Evolutionary conservation across 2,888 invertebrate species (phyloP).

Genomic region (Elaeidobius kamerunicus): DNA sequence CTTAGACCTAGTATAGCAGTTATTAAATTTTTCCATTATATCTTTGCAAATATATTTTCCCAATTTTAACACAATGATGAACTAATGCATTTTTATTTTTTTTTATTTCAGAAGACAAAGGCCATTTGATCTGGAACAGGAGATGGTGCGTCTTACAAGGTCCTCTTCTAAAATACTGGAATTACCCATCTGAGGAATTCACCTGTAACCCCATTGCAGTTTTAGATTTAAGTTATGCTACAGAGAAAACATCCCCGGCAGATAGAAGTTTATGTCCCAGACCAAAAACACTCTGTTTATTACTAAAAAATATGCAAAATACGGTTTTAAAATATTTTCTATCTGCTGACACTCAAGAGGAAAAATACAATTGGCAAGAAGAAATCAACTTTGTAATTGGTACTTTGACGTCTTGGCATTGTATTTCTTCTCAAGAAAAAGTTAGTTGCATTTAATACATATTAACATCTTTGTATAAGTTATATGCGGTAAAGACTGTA

Average conservation of each 20-base stretch:
- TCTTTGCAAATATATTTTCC: no score
- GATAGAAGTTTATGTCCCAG: conserved; percentile 35
- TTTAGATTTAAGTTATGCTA: conserved; percentile 28
- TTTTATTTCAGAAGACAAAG: conserved; percentile 24
- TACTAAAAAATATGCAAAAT: conserved; percentile 17
- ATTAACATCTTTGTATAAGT: no score
- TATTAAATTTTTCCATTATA: no score
- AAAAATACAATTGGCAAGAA: conserved; percentile 30
- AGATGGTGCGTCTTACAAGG: conserved; percentile 37
- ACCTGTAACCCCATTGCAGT: conserved; percentile 26
- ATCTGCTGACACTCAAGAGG: conserved; percentile 29
- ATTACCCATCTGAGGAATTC: conserved; percentile 36
- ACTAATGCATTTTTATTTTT: no score
- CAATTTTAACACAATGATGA: no score
- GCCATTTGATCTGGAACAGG: conserved; percentile 33
- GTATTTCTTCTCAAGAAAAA: neutral
- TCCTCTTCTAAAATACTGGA: conserved; percentile 34
- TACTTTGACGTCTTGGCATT: conserved; percentile 28
- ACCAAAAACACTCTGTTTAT: conserved; percentile 32
- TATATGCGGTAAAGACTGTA: no score
- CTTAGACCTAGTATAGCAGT: no score
- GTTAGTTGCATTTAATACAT: no score
- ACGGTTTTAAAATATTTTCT: conserved; percentile 30
- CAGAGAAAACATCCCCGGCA: conserved; percentile 25
- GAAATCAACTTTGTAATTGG: conserved; percentile 29